phyloP scores from a whole-genome alignment of 2,797 vertebrate species.

The Gymnoscopelus braueri region DNA sequence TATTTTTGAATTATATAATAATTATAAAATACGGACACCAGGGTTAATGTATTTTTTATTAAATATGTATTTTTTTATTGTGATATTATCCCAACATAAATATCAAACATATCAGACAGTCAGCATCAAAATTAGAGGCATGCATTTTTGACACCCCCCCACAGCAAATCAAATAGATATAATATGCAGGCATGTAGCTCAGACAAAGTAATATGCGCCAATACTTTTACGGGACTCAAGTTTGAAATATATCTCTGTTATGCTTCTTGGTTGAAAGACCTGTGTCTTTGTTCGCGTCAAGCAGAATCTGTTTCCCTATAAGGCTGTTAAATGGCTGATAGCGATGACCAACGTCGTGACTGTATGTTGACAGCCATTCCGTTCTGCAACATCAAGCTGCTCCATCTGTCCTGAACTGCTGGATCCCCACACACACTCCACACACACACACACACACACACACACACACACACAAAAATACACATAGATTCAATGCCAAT shows the following conservation, averaged over 20 bases:
- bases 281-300: too few species aligned
- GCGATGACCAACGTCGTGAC: slow-evolving; percentile 18
- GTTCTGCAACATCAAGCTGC: slow-evolving; percentile 52
- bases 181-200: slow-evolving; percentile 29
- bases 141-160: neutral
- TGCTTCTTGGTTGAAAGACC: too few species aligned
- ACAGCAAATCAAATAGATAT: slow-evolving; percentile 55
- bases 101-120: too few species aligned
- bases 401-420: slow-evolving; percentile 48
- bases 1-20: too few species aligned
- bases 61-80: too few species aligned
- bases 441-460: too few species aligned
- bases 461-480: too few species aligned
- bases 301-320: too few species aligned
- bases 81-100: too few species aligned
- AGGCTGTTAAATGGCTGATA: slow-evolving; percentile 22
- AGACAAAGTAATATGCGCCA: slow-evolving; percentile 4
- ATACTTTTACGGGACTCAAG: neutral
- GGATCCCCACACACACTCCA: slow-evolving; percentile 26
- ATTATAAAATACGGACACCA: too few species aligned
- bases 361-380: slow-evolving; percentile 29
- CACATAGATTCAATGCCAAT: slow-evolving; percentile 41
- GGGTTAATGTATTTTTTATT: too few species aligned
- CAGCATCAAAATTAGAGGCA: too few species aligned
- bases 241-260: neutral